A percentile compares a stretch with the other conserved stretches of the same genome.
Evolutionary conservation across 2,113 vertebrate genomes (phyloP).

Genomic region (Hystrix brachyura): DNA sequence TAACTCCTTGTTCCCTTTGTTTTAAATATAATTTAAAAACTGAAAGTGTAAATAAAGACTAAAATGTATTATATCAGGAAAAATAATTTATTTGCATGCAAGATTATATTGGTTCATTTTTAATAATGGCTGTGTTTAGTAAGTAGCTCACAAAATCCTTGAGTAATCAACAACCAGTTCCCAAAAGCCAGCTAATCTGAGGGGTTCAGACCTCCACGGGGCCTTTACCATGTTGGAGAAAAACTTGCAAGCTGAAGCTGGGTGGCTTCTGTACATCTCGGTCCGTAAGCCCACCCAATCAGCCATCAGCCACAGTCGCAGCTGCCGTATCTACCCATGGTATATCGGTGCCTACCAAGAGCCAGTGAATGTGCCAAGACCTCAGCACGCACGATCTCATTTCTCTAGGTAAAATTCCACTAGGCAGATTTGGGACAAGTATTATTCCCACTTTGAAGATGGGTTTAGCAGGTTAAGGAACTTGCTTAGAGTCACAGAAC

Average conservation of each 20-base stretch:
- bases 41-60: too few relatives aligned
- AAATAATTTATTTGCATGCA: background rate
- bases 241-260: background rate
- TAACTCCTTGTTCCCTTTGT: background rate
- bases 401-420: background rate
- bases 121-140: slow-evolving; percentile 45
- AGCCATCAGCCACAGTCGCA: background rate
- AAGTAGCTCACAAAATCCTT: slow-evolving; percentile 20
- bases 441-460: background rate
- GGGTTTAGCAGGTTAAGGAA: background rate
- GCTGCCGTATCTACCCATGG: too few relatives aligned
- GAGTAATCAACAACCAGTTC: background rate
- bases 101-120: slow-evolving; percentile 44
- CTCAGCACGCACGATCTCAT: background rate
- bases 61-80: too few relatives aligned
- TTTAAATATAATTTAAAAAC: background rate
- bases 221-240: fast-evolving
- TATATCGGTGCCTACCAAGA: fast-evolving
- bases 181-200: background rate
- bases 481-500: background rate
- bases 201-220: background rate
- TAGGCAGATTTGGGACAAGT: background rate
- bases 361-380: background rate
- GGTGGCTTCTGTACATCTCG: background rate
- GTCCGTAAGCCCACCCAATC: background rate